A percentile compares a stretch with the other conserved stretches of the same genome.
Conservation (phyloP, 1,140 invertebrate genomes). For the Araneus ventricosus region DNA sequence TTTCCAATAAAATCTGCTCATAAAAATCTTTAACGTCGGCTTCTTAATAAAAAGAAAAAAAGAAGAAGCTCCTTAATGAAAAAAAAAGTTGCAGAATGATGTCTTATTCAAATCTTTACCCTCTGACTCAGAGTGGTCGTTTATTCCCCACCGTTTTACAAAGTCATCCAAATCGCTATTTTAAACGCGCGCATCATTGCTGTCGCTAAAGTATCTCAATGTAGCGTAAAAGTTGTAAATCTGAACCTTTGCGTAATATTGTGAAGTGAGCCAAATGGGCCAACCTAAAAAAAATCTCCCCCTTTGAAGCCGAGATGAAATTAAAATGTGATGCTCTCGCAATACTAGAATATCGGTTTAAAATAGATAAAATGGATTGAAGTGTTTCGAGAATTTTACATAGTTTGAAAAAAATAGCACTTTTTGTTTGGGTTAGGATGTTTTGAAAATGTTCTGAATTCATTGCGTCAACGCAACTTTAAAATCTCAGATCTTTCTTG, state of each 20-base stretch:
- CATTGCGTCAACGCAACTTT: too few species aligned
- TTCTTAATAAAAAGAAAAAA: not conserved
- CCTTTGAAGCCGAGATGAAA: not conserved
- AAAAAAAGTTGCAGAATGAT: not conserved
- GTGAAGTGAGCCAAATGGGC: conserved; percentile 39
- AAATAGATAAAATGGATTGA: conserved; percentile 21
- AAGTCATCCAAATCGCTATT: conserved; percentile 48
- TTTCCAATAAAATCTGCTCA: not conserved
- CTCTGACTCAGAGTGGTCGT: conserved; percentile 45
- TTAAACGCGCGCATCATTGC: conserved; percentile 56
- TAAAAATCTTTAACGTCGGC: not conserved
- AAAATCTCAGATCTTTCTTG: too few species aligned
- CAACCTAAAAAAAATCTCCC: not conserved
- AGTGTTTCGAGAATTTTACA: not conserved
- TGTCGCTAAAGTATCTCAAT: conserved; percentile 29
- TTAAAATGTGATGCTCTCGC: not conserved
- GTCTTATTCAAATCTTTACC: conserved; percentile 34
- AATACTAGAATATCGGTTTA: not conserved
- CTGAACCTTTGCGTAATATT: conserved; percentile 48
- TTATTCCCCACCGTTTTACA: conserved; percentile 33
- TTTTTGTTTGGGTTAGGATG: not conserved
- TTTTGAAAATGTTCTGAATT: too few species aligned
- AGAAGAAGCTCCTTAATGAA: not conserved
- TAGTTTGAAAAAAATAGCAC: not conserved
- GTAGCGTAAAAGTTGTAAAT: conserved; percentile 44